These are phyloP conservation scores for Zele albiditarsus DNA, from an alignment of 2,888 invertebrate genomes.

Conservation along the genomic window DNA sequence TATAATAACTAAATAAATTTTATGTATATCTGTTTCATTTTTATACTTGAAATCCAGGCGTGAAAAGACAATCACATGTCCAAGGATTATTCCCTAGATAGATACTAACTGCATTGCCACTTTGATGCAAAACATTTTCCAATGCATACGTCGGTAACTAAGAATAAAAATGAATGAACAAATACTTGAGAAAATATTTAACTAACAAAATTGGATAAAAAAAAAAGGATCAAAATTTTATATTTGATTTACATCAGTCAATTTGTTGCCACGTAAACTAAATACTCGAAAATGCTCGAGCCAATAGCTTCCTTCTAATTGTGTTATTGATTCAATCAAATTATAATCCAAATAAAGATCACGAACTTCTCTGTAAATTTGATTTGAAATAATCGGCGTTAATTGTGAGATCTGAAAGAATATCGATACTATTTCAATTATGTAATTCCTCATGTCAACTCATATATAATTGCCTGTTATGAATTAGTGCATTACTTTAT, in stretches of 20 bases:
- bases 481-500: constrained; percentile 74
- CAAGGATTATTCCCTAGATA: constrained; percentile 86
- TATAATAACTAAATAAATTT: neutral
- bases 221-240: constrained; percentile 6
- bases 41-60: constrained; percentile 82
- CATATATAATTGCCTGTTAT: neutral
- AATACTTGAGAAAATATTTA: too few species aligned
- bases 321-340: constrained; percentile 78
- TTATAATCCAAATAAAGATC: constrained; percentile 88
- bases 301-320: constrained; percentile 86
- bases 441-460: neutral
- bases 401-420: constrained; percentile 77
- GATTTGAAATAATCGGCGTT: constrained; percentile 78
- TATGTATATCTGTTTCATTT: constrained; percentile 22
- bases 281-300: constrained; percentile 84
- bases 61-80: constrained; percentile 87
- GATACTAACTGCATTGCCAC: constrained; percentile 81
- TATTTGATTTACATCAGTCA: constrained; percentile 78
- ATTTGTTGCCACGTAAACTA: constrained; percentile 83
- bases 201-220: neutral
- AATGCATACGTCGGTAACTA: constrained; percentile 87
- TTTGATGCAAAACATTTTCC: constrained; percentile 84
- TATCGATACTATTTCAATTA: neutral
- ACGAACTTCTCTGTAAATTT: constrained; percentile 79
- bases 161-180: neutral